Percentiles rank a stretch among this genome's conserved stretches.
phyloP scores from a whole-genome alignment of 1,140 invertebrate genomes.

The Stenopsyche tienmushanensis region DNA sequence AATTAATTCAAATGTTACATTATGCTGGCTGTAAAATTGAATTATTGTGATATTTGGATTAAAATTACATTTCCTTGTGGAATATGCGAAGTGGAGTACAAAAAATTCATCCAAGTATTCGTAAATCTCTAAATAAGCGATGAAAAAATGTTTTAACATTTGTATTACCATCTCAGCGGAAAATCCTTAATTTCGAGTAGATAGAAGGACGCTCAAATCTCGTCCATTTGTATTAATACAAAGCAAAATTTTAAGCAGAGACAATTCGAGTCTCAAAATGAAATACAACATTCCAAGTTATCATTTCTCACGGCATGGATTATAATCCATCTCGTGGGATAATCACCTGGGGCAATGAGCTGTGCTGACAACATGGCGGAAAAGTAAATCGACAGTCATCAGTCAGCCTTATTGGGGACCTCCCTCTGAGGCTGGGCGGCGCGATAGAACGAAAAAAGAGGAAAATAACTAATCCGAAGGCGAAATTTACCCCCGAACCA shows the following conservation, averaged over 20 bases:
- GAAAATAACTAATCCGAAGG: neutral
- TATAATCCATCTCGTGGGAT: slow-evolving; percentile 40
- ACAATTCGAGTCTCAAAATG: neutral
- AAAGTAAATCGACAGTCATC: slow-evolving; percentile 39
- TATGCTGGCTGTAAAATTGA: too few relatives aligned
- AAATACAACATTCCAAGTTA: slow-evolving; percentile 1
- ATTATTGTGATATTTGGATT: too few relatives aligned
- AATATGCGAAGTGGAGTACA: too few relatives aligned
- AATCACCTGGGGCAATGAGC: slow-evolving; percentile 40
- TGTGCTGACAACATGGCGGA: slow-evolving; percentile 35
- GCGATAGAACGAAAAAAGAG: neutral
- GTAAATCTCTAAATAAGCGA: too few relatives aligned
- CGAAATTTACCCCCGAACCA: neutral
- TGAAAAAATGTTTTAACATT: too few relatives aligned
- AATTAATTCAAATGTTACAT: too few relatives aligned
- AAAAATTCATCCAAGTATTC: too few relatives aligned
- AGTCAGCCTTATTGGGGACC: slow-evolving; percentile 30
- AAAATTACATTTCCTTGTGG: too few relatives aligned
- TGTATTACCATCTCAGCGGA: too few relatives aligned
- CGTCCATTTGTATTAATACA: neutral
- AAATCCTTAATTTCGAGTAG: neutral
- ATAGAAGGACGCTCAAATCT: neutral
- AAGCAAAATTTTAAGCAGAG: neutral
- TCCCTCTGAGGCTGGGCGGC: neutral
- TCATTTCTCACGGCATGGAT: slow-evolving; percentile 35